These are phyloP conservation scores for Luidia sarsii DNA, from an alignment of 53 echinoderm and acorn worm genomes.

Conservation along the genomic window DNA sequence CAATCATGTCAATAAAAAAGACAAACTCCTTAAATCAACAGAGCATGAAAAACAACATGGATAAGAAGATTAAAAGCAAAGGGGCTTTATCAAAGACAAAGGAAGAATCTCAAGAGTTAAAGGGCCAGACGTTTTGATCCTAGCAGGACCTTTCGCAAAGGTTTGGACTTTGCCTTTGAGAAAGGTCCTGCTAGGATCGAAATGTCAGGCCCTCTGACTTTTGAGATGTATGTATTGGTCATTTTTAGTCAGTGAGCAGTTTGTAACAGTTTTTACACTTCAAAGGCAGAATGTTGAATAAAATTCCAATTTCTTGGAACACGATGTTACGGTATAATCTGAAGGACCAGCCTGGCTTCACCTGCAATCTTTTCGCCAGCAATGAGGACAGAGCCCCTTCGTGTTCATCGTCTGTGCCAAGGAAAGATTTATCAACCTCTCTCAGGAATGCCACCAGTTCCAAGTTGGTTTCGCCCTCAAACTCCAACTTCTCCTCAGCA, in stretches of 20 bases:
- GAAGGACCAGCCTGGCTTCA: background rate
- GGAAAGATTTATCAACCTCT: constrained; percentile 77
- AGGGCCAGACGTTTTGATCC: no score
- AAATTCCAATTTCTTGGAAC: background rate
- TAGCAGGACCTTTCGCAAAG: no score
- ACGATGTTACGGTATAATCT: background rate
- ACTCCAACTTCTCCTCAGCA: constrained; percentile 59
- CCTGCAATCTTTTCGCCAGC: constrained; percentile 37
- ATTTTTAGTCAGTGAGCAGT: no score
- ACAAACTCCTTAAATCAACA: background rate
- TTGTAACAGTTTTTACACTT: no score
- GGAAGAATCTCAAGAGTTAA: no score
- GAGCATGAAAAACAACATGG: background rate
- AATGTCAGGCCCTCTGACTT: no score
- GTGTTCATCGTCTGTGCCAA: constrained; percentile 79
- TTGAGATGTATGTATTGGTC: no score
- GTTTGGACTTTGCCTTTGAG: no score
- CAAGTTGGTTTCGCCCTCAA: constrained; percentile 52
- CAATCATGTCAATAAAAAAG: no score
- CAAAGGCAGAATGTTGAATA: background rate
- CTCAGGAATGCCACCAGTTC: constrained; percentile 63
- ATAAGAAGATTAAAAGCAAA: background rate
- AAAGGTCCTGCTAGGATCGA: no score
- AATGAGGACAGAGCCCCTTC: constrained; percentile 56
- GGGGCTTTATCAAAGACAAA: background rate